Conservation (phyloP, 2,888 invertebrate species). For the Microctonus brassicae region DNA sequence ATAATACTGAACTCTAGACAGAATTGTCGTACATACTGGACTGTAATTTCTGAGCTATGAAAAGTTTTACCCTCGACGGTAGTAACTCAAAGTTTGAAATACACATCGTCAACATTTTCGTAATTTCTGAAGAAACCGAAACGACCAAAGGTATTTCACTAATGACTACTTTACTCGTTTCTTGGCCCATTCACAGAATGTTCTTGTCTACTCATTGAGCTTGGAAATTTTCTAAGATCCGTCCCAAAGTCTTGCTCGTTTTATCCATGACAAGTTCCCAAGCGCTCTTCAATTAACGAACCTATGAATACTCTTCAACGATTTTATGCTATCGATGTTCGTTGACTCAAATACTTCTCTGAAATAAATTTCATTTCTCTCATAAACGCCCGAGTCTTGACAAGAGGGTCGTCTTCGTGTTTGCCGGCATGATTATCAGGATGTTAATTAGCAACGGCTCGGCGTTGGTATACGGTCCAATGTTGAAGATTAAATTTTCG, state of each 20-base stretch:
- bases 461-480: slow-evolving; percentile 29
- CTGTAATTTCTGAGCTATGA: slow-evolving; percentile 41
- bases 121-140: slow-evolving; percentile 36
- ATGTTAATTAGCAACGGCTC: slow-evolving; percentile 31
- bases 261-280: slow-evolving; percentile 4
- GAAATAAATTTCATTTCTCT: slow-evolving; percentile 5
- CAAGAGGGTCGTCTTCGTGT: slow-evolving; percentile 26
- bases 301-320: slow-evolving; percentile 22
- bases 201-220: slow-evolving; percentile 20
- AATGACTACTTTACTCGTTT: slow-evolving; percentile 43
- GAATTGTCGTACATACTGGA: slow-evolving; percentile 38
- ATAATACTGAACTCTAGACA: slow-evolving; percentile 39
- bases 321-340: slow-evolving; percentile 18
- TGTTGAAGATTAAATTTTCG: slow-evolving; percentile 56
- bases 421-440: slow-evolving; percentile 39
- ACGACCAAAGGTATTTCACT: slow-evolving; percentile 36
- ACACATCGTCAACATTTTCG: slow-evolving; percentile 50
- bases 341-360: slow-evolving; percentile 11
- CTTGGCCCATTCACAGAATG: slow-evolving; percentile 40
- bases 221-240: not conserved
- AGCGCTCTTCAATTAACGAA: slow-evolving; percentile 10
- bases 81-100: slow-evolving; percentile 41
- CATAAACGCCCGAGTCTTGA: slow-evolving; percentile 10
- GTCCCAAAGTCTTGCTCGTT: not conserved
- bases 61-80: slow-evolving; percentile 40